A percentile compares a stretch with the other conserved stretches of the same genome.
Evolutionary conservation across 1,140 invertebrate species (phyloP).

Genomic region (Leptinotarsa lineolata): DNA sequence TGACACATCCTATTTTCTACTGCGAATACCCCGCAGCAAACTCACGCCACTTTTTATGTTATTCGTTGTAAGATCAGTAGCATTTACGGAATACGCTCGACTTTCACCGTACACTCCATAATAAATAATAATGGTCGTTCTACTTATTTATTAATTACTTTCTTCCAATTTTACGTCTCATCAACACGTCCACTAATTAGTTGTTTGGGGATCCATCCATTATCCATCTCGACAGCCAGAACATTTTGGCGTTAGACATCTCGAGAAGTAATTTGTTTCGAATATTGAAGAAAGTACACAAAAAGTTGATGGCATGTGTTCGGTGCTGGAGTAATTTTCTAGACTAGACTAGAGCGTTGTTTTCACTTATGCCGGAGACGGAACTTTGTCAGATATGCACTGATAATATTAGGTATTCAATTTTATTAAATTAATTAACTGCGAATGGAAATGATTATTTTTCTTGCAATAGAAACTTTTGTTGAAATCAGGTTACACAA

Average conservation of each 20-base stretch:
- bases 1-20: slow-evolving; percentile 4
- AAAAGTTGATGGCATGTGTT: slow-evolving; percentile 35
- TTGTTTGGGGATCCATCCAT: slow-evolving; percentile 38
- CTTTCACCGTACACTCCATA: slow-evolving; percentile 20
- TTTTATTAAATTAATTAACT: too few relatives aligned
- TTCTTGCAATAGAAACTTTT: too few relatives aligned
- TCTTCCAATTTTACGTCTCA: slow-evolving; percentile 27
- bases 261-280: slow-evolving; percentile 41
- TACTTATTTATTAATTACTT: slow-evolving; percentile 39
- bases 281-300: slow-evolving; percentile 40
- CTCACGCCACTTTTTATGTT: slow-evolving; percentile 17
- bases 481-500: too few relatives aligned
- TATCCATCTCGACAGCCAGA: slow-evolving; percentile 37
- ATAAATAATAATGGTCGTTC: slow-evolving; percentile 26
- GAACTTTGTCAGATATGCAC: too few relatives aligned
- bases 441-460: too few relatives aligned
- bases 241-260: slow-evolving; percentile 26
- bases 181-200: slow-evolving; percentile 36
- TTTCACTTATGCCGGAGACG: too few relatives aligned
- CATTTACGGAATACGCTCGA: slow-evolving; percentile 17
- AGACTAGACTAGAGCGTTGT: too few relatives aligned
- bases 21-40: neutral
- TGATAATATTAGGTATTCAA: too few relatives aligned
- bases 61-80: slow-evolving; percentile 13
- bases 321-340: neutral